phyloP scores from a whole-genome alignment of 2,797 vertebrate species.

The Eulemur albifrons region DNA sequence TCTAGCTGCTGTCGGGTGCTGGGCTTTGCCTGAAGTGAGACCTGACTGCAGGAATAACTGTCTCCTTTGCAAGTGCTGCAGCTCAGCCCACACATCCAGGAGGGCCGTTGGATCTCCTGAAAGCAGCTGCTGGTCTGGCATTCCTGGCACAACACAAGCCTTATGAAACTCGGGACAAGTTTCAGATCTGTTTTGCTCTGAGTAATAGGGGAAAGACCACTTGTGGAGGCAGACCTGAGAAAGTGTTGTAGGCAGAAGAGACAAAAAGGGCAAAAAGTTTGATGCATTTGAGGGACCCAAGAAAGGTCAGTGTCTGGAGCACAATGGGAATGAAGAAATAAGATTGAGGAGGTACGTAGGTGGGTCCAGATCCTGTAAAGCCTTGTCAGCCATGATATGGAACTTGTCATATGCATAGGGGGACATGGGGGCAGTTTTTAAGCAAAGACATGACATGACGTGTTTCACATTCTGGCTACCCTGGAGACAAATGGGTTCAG shows the following conservation, averaged over 20 bases:
- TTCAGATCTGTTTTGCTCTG: neutral
- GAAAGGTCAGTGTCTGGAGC: neutral
- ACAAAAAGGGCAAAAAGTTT: neutral
- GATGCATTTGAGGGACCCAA: neutral
- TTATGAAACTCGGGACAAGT: neutral
- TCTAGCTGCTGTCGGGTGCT: neutral
- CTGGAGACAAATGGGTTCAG: neutral
- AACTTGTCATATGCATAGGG: neutral
- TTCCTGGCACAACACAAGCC: neutral
- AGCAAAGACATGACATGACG: neutral
- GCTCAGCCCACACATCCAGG: neutral
- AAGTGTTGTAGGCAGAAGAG: neutral
- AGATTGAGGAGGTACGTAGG: neutral
- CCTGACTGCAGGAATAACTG: neutral
- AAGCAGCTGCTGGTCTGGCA: neutral
- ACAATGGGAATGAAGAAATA: neutral
- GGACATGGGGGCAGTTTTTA: neutral
- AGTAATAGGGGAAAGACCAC: neutral
- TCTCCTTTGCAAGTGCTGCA: neutral
- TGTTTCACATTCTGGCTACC: neutral
- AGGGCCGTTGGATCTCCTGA: neutral
- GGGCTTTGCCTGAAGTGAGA: neutral
- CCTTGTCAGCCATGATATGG: neutral
- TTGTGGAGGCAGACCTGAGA: neutral
- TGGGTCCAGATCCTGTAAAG: neutral